These are phyloP conservation scores for Melinaea marsaeus DNA, from an alignment of 2,888 invertebrate species.

Conservation along the genomic window DNA sequence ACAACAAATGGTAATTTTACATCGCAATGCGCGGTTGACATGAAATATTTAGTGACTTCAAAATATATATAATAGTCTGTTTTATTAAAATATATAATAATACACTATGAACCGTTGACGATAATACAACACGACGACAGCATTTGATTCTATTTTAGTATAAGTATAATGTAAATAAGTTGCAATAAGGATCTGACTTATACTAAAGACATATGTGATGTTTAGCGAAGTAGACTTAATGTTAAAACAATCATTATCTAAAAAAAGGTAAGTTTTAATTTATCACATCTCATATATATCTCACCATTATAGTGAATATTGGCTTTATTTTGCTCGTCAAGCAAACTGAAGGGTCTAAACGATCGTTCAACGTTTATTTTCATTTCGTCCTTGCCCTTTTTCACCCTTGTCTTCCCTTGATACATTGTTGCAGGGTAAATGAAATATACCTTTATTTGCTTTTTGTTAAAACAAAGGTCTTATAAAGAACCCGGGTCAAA, in stretches of 20 bases:
- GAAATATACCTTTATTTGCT: conserved; percentile 61
- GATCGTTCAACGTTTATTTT: conserved; percentile 69
- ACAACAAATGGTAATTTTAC: conserved; percentile 18
- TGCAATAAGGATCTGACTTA: too few species aligned
- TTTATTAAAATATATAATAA: too few species aligned
- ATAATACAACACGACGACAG: too few species aligned
- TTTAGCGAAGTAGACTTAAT: background rate
- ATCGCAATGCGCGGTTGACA: conserved; percentile 36
- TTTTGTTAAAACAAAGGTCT: conserved; percentile 56
- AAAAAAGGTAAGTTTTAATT: conserved; percentile 17
- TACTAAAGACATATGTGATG: too few species aligned
- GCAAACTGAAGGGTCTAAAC: conserved; percentile 50
- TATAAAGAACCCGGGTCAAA: conserved; percentile 22
- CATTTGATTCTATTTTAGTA: too few species aligned
- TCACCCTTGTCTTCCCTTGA: conserved; percentile 70
- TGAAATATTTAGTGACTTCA: conserved; percentile 19
- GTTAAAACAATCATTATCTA: background rate
- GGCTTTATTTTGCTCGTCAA: conserved; percentile 29
- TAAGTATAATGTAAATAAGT: too few species aligned
- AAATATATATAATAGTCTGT: too few species aligned
- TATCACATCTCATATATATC: conserved; percentile 25
- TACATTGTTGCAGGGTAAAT: conserved; percentile 68
- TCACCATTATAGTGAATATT: conserved; percentile 29
- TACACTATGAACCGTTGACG: background rate
- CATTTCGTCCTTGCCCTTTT: conserved; percentile 62